A percentile compares a stretch with the other conserved stretches of the same genome.
These are phyloP conservation scores for Venustoraphidia nigricollis DNA, from an alignment of 2,888 invertebrate genomes.

Conservation along the genomic window DNA sequence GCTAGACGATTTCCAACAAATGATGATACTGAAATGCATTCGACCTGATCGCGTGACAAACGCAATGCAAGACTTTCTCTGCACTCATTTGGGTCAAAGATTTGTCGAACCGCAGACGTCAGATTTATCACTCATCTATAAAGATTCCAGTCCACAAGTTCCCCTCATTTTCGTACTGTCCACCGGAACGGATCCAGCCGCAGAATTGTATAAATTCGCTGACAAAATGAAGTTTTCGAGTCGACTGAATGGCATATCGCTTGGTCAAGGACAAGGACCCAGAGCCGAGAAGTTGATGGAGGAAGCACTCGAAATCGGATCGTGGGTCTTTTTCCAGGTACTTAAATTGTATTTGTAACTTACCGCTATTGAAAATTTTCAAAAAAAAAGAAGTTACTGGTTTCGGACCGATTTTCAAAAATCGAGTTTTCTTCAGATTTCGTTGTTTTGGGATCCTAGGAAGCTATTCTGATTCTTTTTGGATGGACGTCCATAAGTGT, in stretches of 20 bases:
- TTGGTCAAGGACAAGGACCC: conserved; percentile 83
- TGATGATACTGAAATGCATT: conserved; percentile 62
- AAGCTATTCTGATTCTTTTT: too few relatives aligned
- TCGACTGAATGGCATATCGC: conserved; percentile 65
- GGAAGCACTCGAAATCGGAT: conserved; percentile 57
- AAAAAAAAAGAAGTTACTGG: too few relatives aligned
- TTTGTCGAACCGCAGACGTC: conserved; percentile 80
- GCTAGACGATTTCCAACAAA: conserved; percentile 56
- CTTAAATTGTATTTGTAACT: conserved; percentile 2
- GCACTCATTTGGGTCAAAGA: conserved; percentile 50
- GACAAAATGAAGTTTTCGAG: conserved; percentile 62
- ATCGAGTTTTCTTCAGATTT: too few relatives aligned
- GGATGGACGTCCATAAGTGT: too few relatives aligned
- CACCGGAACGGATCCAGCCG: conserved; percentile 80
- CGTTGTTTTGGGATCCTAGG: too few relatives aligned
- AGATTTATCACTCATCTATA: conserved; percentile 64
- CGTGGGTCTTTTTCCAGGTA: conserved; percentile 79
- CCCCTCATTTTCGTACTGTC: conserved; percentile 82
- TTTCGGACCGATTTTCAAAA: too few relatives aligned
- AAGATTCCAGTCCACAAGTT: conserved; percentile 59
- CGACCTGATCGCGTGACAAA: conserved; percentile 73
- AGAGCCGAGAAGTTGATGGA: conserved; percentile 63
- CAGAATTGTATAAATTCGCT: conserved; percentile 67
- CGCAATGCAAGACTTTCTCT: conserved; percentile 62
- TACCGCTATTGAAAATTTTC: too few relatives aligned